Percentiles rank a stretch among this genome's conserved stretches.
Evolutionary conservation across 2,888 invertebrate genomes (phyloP).

Genomic region (Acheta domesticus): DNA sequence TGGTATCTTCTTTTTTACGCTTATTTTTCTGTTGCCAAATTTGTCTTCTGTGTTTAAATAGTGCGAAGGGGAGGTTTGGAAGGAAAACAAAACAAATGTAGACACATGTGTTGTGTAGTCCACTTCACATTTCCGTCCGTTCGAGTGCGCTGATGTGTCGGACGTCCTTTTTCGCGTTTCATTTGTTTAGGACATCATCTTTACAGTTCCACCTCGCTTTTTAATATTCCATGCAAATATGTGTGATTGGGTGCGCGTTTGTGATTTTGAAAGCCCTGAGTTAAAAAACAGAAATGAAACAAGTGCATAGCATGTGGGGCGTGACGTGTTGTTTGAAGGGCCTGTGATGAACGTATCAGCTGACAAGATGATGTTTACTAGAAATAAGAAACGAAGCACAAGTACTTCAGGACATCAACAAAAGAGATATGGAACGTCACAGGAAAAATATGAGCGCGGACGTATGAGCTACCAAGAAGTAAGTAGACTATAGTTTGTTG

Average conservation of each 20-base stretch:
- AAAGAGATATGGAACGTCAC: constrained; percentile 26
- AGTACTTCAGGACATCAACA: constrained; percentile 30
- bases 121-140: constrained; percentile 27
- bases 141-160: constrained; percentile 33
- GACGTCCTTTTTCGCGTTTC: constrained; percentile 28
- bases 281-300: constrained; percentile 21
- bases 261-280: background rate
- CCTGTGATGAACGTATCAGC: constrained; percentile 30
- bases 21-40: constrained; percentile 30
- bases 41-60: constrained; percentile 33
- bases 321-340: constrained; percentile 8
- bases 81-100: constrained; percentile 22
- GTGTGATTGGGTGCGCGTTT: constrained; percentile 21
- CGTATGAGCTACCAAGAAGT: constrained; percentile 36
- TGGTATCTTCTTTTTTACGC: constrained; percentile 28
- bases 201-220: background rate
- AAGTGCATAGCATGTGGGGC: background rate
- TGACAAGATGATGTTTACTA: constrained; percentile 66
- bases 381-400: constrained; percentile 54
- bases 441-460: constrained; percentile 30
- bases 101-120: constrained; percentile 12
- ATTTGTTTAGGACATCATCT: constrained; percentile 25
- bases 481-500: background rate
- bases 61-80: constrained; percentile 28
- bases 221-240: constrained; percentile 11